These are phyloP conservation scores for Batillaria attramentaria DNA, from an alignment of 1,140 invertebrate species.

Conservation along the genomic window DNA sequence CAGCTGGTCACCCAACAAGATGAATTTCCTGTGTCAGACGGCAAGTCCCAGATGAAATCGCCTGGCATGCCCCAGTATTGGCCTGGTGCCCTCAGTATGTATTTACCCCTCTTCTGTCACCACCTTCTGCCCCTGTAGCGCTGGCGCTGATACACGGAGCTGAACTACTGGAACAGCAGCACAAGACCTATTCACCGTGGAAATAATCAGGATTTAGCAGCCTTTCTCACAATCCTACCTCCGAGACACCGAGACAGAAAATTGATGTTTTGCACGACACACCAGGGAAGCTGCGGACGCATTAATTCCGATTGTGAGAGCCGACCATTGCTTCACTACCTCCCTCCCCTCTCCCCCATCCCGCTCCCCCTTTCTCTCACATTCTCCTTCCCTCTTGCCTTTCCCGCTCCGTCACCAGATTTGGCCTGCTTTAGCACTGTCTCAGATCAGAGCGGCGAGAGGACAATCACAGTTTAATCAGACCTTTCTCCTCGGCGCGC, in stretches of 20 bases:
- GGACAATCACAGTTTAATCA: no score
- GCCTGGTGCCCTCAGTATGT: not conserved
- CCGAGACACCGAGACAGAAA: not conserved
- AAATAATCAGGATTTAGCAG: slow-evolving; percentile 9
- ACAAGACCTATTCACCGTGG: not conserved
- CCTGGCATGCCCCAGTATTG: not conserved
- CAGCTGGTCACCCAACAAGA: not conserved
- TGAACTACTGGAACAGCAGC: not conserved
- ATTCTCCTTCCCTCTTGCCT: no score
- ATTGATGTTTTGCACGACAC: slow-evolving; percentile 12
- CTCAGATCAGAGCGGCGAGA: no score
- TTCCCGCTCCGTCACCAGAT: no score
- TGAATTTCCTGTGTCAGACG: not conserved
- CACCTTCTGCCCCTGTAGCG: no score
- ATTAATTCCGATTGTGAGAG: slow-evolving; percentile 17
- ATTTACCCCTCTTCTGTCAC: not conserved
- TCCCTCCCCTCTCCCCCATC: no score
- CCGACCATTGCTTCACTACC: no score
- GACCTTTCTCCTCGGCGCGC: no score
- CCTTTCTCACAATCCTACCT: not conserved
- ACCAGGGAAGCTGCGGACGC: slow-evolving; percentile 3
- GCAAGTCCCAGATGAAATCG: not conserved
- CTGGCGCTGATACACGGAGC: not conserved
- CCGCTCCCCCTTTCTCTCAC: no score
- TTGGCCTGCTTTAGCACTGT: no score